These are phyloP conservation scores for Catocala nupta DNA, from an alignment of 2,888 invertebrate genomes.

Conservation along the genomic window DNA sequence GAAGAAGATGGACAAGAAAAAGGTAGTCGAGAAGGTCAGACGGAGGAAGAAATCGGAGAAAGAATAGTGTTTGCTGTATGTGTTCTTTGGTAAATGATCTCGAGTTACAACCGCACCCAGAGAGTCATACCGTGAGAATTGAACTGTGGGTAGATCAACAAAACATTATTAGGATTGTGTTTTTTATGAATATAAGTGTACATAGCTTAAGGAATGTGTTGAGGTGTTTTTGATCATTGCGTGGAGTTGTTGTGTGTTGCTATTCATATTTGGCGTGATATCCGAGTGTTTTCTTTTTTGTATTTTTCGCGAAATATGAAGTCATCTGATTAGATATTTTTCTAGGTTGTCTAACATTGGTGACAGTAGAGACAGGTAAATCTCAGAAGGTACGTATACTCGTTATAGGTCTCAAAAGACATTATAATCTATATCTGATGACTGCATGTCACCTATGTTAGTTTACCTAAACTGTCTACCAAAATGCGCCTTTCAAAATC, in stretches of 20 bases:
- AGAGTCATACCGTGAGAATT: neutral
- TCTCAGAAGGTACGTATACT: no score
- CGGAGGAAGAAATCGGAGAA: constrained; percentile 76
- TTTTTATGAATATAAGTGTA: constrained; percentile 10
- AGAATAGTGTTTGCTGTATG: constrained; percentile 81
- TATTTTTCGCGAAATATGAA: no score
- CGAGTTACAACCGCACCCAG: constrained; percentile 16
- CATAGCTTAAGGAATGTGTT: constrained; percentile 14
- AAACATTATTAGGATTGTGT: constrained; percentile 4
- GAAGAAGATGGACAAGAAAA: constrained; percentile 68
- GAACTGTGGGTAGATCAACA: constrained; percentile 30
- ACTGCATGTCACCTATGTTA: no score
- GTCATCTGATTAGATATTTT: no score
- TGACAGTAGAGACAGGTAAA: no score
- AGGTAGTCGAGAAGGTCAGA: constrained; percentile 58
- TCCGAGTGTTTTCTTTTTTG: no score
- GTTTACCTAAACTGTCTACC: no score
- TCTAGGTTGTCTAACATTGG: no score
- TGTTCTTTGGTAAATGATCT: constrained; percentile 69
- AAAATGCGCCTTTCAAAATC: no score
- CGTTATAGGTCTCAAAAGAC: no score
- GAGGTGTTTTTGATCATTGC: constrained; percentile 16
- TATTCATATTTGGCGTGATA: no score
- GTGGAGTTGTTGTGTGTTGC: neutral
- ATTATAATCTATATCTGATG: no score